Percentiles rank a stretch among this genome's conserved stretches.
phyloP scores from a whole-genome alignment of 2,113 vertebrate species.

The Desmodus rotundus region DNA sequence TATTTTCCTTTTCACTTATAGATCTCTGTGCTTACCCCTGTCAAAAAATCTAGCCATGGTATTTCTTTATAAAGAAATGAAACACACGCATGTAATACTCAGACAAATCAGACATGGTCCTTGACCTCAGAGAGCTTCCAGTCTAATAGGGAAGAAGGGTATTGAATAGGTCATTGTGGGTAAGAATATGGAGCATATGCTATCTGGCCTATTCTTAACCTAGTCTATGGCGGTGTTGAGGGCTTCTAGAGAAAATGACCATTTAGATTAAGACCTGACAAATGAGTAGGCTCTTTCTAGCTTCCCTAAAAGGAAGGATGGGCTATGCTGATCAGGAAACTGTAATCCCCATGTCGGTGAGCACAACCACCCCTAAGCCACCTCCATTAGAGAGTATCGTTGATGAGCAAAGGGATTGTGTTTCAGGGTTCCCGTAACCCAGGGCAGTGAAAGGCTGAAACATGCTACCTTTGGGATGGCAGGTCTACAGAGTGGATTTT shows the following conservation, averaged over 20 bases:
- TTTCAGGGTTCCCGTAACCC: neutral
- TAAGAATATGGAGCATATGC: neutral
- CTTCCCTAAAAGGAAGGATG: neutral
- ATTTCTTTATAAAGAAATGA: slow-evolving; percentile 1
- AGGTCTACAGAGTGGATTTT: neutral
- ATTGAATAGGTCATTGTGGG: neutral
- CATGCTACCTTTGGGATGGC: neutral
- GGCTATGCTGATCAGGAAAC: neutral
- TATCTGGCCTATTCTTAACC: neutral
- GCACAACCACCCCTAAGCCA: neutral
- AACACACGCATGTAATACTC: neutral
- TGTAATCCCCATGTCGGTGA: neutral
- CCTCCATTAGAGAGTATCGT: neutral
- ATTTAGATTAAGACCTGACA: neutral
- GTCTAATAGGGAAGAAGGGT: neutral
- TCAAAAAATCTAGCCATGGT: neutral
- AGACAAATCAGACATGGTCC: neutral
- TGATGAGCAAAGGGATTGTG: neutral
- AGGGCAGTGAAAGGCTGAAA: neutral
- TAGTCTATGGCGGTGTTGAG: neutral
- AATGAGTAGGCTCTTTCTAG: neutral
- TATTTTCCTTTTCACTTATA: neutral
- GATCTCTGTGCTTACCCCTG: neutral
- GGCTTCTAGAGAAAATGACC: neutral
- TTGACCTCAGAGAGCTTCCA: neutral